Base-by-base conservation (phyloP, 2,797 vertebrate genomes). In the Otus scops region DNA sequence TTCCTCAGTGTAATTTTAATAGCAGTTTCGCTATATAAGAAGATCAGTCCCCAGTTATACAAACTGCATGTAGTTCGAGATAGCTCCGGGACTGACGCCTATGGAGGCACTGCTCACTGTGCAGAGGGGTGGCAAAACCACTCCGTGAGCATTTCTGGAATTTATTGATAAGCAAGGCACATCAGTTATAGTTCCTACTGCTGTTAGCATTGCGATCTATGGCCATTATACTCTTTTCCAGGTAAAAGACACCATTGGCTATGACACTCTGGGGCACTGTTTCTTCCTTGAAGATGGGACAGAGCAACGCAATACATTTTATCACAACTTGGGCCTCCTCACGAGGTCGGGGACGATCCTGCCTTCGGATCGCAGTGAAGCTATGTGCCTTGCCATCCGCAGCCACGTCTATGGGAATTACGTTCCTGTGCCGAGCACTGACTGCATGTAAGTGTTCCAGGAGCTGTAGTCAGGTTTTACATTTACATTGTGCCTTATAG, bases 211-310 rank as follows among this genome's bases (percentile, higher is more conserved):
- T 32, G 12, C 2, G 1, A 19, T 27, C 41, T 34, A 10, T 38
- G 50, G 30, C 78, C 65, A 63, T 26, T 53, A 1, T 63, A 9
- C 48, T 22, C 85, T 48, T 70, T 73, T 43, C 26, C 96, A 99
- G 99, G 98, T 99, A 30, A 99, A 99, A 97, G 98, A 99, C 28
- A 98, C 99, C 7, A 98, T 99, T 80, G 99, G 99, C 81, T 99
- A 99, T 26, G 97, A 99, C 69, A 98, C 97, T 0, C 85, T 99
- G 70, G 99, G 99, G 10, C 99, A 99, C 95, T 99, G 99, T 88
- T 99, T 99, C 97, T 99, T 99, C 96, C 99, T 98, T 0, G 99
- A 99, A 94, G 99, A 99, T 0, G 99, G 99, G 12, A 98, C 98
- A 0, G 99, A 99, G 94, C 99, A 99, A 89, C 98, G 98, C 94